Base-by-base conservation (phyloP, 2,113 vertebrate species). In the Lontra canadensis region DNA sequence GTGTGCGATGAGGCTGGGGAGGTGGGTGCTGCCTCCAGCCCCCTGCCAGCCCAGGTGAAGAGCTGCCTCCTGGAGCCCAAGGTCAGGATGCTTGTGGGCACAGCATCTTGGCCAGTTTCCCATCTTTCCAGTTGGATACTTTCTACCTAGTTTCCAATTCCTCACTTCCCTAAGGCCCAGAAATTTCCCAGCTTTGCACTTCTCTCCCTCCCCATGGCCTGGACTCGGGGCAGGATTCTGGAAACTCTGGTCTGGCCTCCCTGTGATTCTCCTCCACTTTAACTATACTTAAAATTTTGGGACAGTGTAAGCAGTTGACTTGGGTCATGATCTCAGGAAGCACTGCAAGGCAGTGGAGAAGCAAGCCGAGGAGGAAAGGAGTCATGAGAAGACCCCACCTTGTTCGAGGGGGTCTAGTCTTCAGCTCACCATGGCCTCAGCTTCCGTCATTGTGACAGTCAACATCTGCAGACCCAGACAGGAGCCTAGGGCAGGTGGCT, bases 261-360 rank as follows among this genome's bases (percentile, higher is more conserved):
- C 7, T 23, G 7, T 23, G n/a, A 29, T 26, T 47, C 42, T 7
- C 44, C 42, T 44, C 6, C 7, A 13, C 73, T 29, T 20, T 6
- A 42, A 34, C n/a, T 29, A 7, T 23, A 17, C 17, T 47, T 65
- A 36, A 55, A 15, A 18, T 82, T 39, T 83, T 23, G 8, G 6
- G 29, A 17, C 5, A 7, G 4, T 12, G 1, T 36, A 18, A 26
- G 18, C 17, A 26, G 26, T 42, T 25, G 57, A 31, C 65, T 39
- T n/a, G 25, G 34, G 63, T 34, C 25, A 1, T 9, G 29, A 34
- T 7, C 52, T 59, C n/a, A 47, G 36, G 17, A 71, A 71, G 3
- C n/a, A 1, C 42, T 17, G 0, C 21, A 29, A 6, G 47, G 34
- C 3, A 6, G 0, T 31, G 25, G 14, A 42, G 9, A 34, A 7